Evolutionary conservation across 1,140 invertebrate species (phyloP).

Genomic region (Trichogramma pretiosum): DNA sequence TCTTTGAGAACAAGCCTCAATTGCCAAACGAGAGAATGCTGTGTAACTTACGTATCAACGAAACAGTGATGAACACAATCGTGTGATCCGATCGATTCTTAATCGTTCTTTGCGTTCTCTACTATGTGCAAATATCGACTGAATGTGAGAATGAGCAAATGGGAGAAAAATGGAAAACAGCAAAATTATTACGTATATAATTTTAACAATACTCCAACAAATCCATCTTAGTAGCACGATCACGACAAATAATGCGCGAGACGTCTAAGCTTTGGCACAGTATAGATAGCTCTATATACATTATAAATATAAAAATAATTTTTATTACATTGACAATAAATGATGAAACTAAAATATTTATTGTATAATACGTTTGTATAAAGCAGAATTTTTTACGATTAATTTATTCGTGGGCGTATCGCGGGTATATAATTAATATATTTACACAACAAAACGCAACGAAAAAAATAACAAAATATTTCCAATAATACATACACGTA

Average conservation of each 20-base stretch:
- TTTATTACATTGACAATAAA: conserved; percentile 20
- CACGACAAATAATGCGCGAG: conserved; percentile 10
- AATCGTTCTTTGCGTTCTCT: too few species aligned
- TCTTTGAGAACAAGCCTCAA: too few species aligned
- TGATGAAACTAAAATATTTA: conserved; percentile 35
- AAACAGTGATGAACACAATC: too few species aligned
- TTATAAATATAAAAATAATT: conserved; percentile 37
- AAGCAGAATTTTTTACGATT: conserved; percentile 44
- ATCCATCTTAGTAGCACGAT: too few species aligned
- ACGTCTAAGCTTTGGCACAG: conserved; percentile 19
- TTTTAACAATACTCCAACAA: too few species aligned
- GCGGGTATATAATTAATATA: conserved; percentile 30
- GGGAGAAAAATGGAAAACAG: conserved; percentile 11
- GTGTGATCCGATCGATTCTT: too few species aligned
- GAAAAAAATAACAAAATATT: conserved; percentile 1
- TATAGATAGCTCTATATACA: conserved; percentile 38
- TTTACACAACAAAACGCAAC: conserved; percentile 4
- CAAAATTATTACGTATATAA: too few species aligned
- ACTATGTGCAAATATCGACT: too few species aligned
- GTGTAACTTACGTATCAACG: too few species aligned
- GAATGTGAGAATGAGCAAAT: neutral
- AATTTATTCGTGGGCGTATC: conserved; percentile 43
- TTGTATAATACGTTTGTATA: conserved; percentile 48
- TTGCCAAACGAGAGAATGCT: too few species aligned
- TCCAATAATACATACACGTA: too few species aligned